phyloP scores from a whole-genome alignment of 1,140 invertebrate species.

The Drosophila nasuta region DNA sequence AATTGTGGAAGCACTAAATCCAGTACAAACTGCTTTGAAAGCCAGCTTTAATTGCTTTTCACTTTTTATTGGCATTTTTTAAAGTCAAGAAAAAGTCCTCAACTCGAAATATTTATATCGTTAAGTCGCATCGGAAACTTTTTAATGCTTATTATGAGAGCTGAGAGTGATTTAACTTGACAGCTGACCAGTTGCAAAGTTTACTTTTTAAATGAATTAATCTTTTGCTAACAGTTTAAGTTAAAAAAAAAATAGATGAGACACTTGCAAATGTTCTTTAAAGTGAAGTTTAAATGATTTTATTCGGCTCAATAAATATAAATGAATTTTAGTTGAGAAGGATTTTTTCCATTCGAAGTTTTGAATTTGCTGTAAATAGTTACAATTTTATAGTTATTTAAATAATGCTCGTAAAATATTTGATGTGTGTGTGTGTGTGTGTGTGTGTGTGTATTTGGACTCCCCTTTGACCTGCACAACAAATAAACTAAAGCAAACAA shows the following conservation, averaged over 20 bases:
- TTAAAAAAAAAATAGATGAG: neutral
- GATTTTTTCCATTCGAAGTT: neutral
- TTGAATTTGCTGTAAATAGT: constrained; percentile 5
- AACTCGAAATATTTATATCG: constrained; percentile 2
- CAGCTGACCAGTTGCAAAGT: constrained; percentile 18
- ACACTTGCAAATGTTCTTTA: neutral
- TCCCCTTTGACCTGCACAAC: neutral
- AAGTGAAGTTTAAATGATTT: neutral
- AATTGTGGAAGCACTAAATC: neutral
- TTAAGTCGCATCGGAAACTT: constrained; percentile 21
- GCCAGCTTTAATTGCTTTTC: constrained; percentile 8
- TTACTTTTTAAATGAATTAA: constrained; percentile 1
- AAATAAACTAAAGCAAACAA: too few relatives aligned
- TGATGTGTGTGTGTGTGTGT: neutral
- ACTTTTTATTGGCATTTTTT: constrained; percentile 1
- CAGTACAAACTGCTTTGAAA: neutral
- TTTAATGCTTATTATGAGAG: constrained; percentile 12
- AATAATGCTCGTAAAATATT: constrained; percentile 1
- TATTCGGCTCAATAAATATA: neutral
- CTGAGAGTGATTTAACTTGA: constrained; percentile 15
- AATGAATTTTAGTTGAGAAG: neutral
- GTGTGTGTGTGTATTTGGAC: neutral
- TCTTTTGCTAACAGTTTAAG: neutral
- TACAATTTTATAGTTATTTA: neutral
- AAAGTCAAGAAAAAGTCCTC: neutral